A percentile compares a stretch with the other conserved stretches of the same genome.
Evolutionary conservation across 2,113 vertebrate genomes (phyloP).

Genomic region (Okapia johnstoni): DNA sequence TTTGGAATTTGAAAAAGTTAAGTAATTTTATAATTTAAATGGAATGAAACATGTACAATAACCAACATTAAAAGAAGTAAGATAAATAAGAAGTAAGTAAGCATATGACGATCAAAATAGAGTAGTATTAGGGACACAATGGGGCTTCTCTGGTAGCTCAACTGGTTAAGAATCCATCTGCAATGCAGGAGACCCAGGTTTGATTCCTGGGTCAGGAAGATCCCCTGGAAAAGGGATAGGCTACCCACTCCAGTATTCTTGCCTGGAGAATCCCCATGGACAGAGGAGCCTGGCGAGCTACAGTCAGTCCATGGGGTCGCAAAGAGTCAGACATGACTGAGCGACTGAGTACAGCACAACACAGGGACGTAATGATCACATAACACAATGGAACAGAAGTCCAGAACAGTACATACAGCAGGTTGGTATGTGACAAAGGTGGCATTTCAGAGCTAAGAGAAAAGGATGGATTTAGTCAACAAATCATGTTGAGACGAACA

Average conservation of each 20-base stretch:
- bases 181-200: background rate
- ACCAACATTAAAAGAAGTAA: background rate
- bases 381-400: background rate
- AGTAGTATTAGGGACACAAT: background rate
- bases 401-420: background rate
- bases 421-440: background rate
- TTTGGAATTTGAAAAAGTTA: background rate
- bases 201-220: background rate
- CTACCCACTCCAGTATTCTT: background rate
- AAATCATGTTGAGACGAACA: background rate
- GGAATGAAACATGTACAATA: background rate
- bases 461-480: background rate
- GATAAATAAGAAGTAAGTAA: background rate
- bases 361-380: background rate
- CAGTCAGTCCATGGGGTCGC: background rate
- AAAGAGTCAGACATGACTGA: background rate
- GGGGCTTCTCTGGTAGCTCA: background rate
- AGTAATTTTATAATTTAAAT: conserved; percentile 14
- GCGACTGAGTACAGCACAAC: background rate
- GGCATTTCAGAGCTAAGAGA: background rate
- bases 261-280: background rate
- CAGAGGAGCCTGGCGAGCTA: background rate
- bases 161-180: background rate
- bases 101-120: background rate
- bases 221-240: background rate